Evolutionary conservation across 2,797 vertebrate species (phyloP).

Genomic region (Echeneis naucrates): DNA sequence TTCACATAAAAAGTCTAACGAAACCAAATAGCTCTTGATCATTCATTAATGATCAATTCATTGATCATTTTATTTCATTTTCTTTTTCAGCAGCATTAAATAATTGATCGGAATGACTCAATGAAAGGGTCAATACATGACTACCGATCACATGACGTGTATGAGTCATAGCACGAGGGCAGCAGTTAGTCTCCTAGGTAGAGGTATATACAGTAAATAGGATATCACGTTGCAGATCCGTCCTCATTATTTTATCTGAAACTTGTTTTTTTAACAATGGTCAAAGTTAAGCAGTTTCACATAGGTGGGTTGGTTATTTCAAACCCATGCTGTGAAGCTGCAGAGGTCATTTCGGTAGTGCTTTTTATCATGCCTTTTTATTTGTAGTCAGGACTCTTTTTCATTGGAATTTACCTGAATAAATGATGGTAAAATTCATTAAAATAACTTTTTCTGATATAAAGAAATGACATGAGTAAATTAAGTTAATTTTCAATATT

Average conservation of each 20-base stretch:
- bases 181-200: constrained; percentile 20
- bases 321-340: too few relatives aligned
- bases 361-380: too few relatives aligned
- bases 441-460: too few relatives aligned
- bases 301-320: not conserved
- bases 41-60: not conserved
- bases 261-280: not conserved
- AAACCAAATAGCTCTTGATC: constrained; percentile 6
- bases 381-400: too few relatives aligned
- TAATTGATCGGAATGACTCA: constrained; percentile 38
- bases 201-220: constrained; percentile 13
- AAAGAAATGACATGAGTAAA: too few relatives aligned
- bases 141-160: constrained; percentile 16
- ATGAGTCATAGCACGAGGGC: constrained; percentile 18
- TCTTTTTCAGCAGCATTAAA: constrained; percentile 19
- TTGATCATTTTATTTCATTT: too few relatives aligned
- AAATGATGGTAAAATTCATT: too few relatives aligned
- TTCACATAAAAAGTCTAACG: constrained; percentile 28
- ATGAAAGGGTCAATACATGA: constrained; percentile 14
- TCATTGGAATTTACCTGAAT: too few relatives aligned
- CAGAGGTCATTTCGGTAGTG: too few relatives aligned
- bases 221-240: constrained; percentile 27
- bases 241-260: not conserved
- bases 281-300: not conserved
- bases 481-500: too few relatives aligned